Evolutionary conservation across 2,797 vertebrate species (phyloP), one percentile per base, ranked within the genome.

Genomic region (Meda fulgida): DNA sequence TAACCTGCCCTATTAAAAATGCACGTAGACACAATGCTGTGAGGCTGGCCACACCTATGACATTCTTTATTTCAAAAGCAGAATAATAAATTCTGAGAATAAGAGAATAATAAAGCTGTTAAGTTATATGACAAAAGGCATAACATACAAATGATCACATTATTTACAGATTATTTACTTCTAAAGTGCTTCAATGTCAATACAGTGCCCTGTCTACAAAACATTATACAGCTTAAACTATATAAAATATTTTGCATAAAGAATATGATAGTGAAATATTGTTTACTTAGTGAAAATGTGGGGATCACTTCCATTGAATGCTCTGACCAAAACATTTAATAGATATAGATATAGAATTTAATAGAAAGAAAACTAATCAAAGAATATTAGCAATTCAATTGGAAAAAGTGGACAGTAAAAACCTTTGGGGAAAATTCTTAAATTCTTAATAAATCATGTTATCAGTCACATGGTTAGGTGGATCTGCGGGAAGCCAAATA

Each of bases 171-270:
- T 70, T 8, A 77, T 53, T 78, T n/a, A n/a, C 16, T 43, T 43
- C 70, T 86, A 89, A 89, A 85, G 85, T 89, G 88, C 88, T 87
- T 85, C n/a, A 38, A 13, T 81, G 63, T 72, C 9, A 31, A 71
- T 51, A 72, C 29, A 65, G 51, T 18, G 53, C 23, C 63, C 16
- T 0, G 38, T 51, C 40, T 58, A 81, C 48, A 71, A 58, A 71
- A 69, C 8, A 73, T 51, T 19, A 46, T 21, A 70, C 1, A 79
- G 26, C 43, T 48, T 48, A 38, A 53, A 7, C 13, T 0, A 66
- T 53, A 38, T 21, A 76, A 83, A 77, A 77, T 40, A 76, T 65
- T n/a, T 46, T 73, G 38, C 18, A 71, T 66, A 46, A 2, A 43
- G 26, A 73, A 58, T 43, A 46, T 31, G 26, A 38, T 72, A 60